Conservation (phyloP, 2,797 vertebrate species). For the Danio choprae region DNA sequence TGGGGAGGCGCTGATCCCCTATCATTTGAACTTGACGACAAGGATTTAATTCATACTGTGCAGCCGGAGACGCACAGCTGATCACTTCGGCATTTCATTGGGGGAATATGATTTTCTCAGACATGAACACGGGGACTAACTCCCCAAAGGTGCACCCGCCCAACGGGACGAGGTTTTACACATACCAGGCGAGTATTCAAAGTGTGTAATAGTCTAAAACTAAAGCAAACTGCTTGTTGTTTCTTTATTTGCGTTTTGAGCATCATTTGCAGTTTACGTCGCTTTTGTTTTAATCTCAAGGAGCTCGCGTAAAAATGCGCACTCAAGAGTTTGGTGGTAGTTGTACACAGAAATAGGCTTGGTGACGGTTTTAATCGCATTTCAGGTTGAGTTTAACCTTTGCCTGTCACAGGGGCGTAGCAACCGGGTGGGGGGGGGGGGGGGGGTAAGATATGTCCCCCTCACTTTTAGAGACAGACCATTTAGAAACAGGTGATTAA, state of each 20-base stretch:
- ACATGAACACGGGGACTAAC: slow-evolving; percentile 94
- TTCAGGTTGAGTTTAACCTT: background rate
- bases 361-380: background rate
- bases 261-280: background rate
- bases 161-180: slow-evolving; percentile 97
- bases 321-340: slow-evolving; percentile 11
- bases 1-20: background rate
- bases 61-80: slow-evolving; percentile 21
- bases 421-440: too few relatives aligned
- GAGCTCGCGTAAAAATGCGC: slow-evolving; percentile 6
- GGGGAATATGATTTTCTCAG: slow-evolving; percentile 97
- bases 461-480: too few relatives aligned
- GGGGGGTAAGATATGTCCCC: too few relatives aligned
- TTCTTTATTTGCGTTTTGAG: background rate
- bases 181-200: slow-evolving; percentile 91
- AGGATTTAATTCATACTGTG: slow-evolving; percentile 38
- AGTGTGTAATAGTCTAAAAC: background rate
- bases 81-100: slow-evolving; percentile 64
- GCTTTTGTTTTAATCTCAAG: background rate
- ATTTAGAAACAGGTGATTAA: too few relatives aligned
- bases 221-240: background rate
- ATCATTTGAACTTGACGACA: slow-evolving; percentile 42
- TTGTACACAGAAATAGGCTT: background rate
- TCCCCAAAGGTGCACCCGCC: slow-evolving; percentile 96
- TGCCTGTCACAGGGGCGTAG: too few relatives aligned